Evolutionary conservation across 1,140 invertebrate genomes (phyloP).

Genomic region (Ladona fulva): DNA sequence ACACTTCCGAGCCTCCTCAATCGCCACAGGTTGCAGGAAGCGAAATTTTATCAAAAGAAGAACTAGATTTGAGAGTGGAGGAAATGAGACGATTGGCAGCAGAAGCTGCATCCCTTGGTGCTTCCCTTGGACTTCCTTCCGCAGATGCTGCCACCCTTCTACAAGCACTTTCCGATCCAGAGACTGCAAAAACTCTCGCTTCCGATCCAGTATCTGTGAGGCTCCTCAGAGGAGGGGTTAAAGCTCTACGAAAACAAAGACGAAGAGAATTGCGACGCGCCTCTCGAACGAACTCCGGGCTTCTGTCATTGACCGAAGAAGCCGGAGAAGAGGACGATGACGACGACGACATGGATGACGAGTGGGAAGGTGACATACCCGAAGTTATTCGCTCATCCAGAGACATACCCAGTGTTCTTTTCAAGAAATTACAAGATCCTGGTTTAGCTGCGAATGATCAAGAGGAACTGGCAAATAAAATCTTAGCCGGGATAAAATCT

Average conservation of each 20-base stretch:
- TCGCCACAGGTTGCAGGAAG: neutral
- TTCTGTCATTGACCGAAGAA: slow-evolving; percentile 20
- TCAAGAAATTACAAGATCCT: slow-evolving; percentile 41
- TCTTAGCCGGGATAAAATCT: neutral
- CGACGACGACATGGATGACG: slow-evolving; percentile 19
- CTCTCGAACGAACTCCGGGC: neutral
- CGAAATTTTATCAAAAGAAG: neutral
- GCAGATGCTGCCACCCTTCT: slow-evolving; percentile 44
- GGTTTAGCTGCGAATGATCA: slow-evolving; percentile 21
- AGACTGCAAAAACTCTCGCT: slow-evolving; percentile 46
- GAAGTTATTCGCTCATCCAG: slow-evolving; percentile 42
- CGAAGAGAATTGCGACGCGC: neutral
- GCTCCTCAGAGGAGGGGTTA: slow-evolving; percentile 54
- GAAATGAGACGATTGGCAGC: slow-evolving; percentile 29
- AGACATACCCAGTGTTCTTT: slow-evolving; percentile 53
- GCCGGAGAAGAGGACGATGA: slow-evolving; percentile 28
- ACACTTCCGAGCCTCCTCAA: neutral
- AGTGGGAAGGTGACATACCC: neutral
- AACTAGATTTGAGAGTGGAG: slow-evolving; percentile 5
- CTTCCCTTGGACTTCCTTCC: slow-evolving; percentile 55
- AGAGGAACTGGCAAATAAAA: neutral
- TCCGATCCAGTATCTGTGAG: slow-evolving; percentile 51
- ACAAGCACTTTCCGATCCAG: slow-evolving; percentile 48
- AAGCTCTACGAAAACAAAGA: slow-evolving; percentile 23
- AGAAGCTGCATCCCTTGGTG: slow-evolving; percentile 56